Percentiles rank a stretch among this genome's conserved stretches.
Evolutionary conservation across 1,140 invertebrate genomes (phyloP).

Genomic region (Pomacea maculata): DNA sequence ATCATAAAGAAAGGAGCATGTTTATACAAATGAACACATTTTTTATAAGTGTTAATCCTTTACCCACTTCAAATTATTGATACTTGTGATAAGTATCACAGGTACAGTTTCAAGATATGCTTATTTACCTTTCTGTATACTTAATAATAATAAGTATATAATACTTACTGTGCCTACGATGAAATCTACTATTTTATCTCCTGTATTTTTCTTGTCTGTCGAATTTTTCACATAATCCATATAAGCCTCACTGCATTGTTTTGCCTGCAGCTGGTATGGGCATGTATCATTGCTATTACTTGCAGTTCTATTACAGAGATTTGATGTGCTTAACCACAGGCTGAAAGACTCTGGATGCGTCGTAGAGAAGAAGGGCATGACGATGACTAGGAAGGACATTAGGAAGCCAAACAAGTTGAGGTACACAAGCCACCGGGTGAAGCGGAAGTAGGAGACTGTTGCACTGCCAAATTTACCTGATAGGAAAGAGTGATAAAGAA

Average conservation of each 20-base stretch:
- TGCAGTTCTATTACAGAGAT: not conserved
- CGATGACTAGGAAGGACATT: slow-evolving; percentile 55
- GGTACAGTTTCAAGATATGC: too few species aligned
- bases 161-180: slow-evolving; percentile 54
- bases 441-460: slow-evolving; percentile 78
- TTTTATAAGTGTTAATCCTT: too few species aligned
- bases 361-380: slow-evolving; percentile 39
- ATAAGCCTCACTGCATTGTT: slow-evolving; percentile 39
- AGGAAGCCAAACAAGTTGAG: slow-evolving; percentile 71
- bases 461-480: slow-evolving; percentile 79
- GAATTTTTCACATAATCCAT: slow-evolving; percentile 19
- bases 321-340: not conserved
- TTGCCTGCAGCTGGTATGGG: slow-evolving; percentile 20
- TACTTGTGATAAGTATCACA: too few species aligned
- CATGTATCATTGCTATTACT: not conserved
- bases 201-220: not conserved
- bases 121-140: too few species aligned
- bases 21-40: too few species aligned
- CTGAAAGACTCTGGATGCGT: not conserved
- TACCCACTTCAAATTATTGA: too few species aligned
- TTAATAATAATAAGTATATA: not conserved
- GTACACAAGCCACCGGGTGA: slow-evolving; percentile 77
- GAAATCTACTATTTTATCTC: slow-evolving; percentile 38
- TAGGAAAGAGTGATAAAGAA: slow-evolving; percentile 48
- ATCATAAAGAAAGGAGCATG: too few species aligned